A percentile compares a stretch with the other conserved stretches of the same genome.
phyloP scores from a whole-genome alignment of 64 coral and sea anemone genomes.

The Stylophora pistillata region DNA sequence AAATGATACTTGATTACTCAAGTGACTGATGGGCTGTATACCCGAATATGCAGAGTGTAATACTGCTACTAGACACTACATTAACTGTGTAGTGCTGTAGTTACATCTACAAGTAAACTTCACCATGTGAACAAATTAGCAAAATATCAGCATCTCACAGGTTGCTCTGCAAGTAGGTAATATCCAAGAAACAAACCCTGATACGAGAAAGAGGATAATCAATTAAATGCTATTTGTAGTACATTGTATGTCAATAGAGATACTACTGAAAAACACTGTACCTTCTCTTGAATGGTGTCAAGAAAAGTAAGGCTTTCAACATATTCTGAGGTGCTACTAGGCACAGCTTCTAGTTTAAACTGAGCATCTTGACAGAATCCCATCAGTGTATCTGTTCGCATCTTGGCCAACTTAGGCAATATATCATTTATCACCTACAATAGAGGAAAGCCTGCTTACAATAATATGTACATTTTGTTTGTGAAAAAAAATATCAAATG shows the following conservation, averaged over 20 bases:
- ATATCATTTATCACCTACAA: constrained; percentile 95
- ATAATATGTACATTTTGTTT: not conserved
- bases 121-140: no score
- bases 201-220: no score
- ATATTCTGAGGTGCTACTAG: constrained; percentile 76
- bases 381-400: constrained; percentile 83
- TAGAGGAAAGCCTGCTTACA: not conserved
- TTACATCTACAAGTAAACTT: no score
- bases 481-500: not conserved
- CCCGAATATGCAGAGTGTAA: no score
- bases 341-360: constrained; percentile 85
- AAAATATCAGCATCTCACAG: no score
- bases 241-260: no score
- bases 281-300: constrained; percentile 97
- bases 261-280: not conserved
- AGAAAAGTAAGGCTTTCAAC: constrained; percentile 90
- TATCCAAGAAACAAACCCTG: no score
- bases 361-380: constrained; percentile 97
- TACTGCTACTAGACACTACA: not conserved
- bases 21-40: no score
- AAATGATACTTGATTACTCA: no score
- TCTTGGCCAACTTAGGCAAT: constrained; percentile 94
- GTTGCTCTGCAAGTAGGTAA: no score
- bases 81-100: not conserved
- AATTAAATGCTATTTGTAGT: no score